Conservation (phyloP, 2,797 vertebrate genomes). For the Chromis chromis region DNA sequence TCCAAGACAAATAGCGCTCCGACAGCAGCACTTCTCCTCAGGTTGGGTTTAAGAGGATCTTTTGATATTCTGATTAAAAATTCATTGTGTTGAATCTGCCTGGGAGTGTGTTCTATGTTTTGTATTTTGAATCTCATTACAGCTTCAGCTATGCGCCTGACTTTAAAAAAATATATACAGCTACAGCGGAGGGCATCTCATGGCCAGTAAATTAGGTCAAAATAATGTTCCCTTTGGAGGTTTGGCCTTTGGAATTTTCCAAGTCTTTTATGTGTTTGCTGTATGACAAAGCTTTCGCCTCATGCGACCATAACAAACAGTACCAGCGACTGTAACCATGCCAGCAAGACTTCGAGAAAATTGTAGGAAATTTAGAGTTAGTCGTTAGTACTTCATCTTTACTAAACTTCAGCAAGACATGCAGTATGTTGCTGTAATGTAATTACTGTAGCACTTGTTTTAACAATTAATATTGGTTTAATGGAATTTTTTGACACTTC, state of each 20-base stretch:
- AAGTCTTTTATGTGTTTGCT: slow-evolving; percentile 51
- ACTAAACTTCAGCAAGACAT: neutral
- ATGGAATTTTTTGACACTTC: neutral
- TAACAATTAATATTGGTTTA: slow-evolving; percentile 9
- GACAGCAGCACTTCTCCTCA: slow-evolving; percentile 76
- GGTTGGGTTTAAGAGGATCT: slow-evolving; percentile 80
- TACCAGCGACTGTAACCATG: slow-evolving; percentile 7
- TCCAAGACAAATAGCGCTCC: slow-evolving; percentile 80
- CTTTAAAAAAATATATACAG: slow-evolving; percentile 46
- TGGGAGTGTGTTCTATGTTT: slow-evolving; percentile 73
- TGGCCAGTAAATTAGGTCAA: slow-evolving; percentile 77
- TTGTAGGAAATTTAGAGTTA: slow-evolving; percentile 3
- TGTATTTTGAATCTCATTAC: slow-evolving; percentile 76
- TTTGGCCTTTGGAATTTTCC: slow-evolving; percentile 54
- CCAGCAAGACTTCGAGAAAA: slow-evolving; percentile 18
- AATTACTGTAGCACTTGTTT: slow-evolving; percentile 15
- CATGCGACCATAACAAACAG: slow-evolving; percentile 29
- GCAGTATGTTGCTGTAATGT: neutral
- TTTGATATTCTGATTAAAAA: slow-evolving; percentile 85
- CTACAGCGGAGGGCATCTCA: slow-evolving; percentile 58
- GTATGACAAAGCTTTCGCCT: slow-evolving; percentile 36
- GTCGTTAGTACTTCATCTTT: neutral
- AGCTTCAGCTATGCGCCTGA: slow-evolving; percentile 51
- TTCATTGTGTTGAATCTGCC: slow-evolving; percentile 83
- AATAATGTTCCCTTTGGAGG: slow-evolving; percentile 64